phyloP scores from a whole-genome alignment of 2,888 invertebrate species.

The Lasioglossum oenotherae region DNA sequence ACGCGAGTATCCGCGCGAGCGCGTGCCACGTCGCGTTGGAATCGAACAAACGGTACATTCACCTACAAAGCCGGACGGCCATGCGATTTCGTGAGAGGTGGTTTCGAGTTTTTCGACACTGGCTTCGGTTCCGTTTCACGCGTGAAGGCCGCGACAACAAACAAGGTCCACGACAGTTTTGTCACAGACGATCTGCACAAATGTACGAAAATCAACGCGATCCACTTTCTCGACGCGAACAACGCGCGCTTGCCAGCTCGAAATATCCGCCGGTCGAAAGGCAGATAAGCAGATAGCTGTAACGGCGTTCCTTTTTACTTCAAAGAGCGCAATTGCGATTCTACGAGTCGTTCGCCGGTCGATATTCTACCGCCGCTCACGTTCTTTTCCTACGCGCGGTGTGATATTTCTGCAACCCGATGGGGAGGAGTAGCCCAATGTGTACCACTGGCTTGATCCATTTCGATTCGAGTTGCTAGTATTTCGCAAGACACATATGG shows the following conservation, averaged over 20 bases:
- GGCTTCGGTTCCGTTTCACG: slow-evolving; percentile 12
- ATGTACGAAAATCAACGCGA: not conserved
- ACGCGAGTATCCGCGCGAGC: not conserved
- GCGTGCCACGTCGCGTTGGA: slow-evolving; percentile 28
- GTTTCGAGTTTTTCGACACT: slow-evolving; percentile 18
- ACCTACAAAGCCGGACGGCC: slow-evolving; percentile 51
- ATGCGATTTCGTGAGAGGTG: slow-evolving; percentile 31
- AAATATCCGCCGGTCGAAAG: slow-evolving; percentile 32
- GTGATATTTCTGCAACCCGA: too few species aligned
- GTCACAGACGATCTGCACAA: not conserved
- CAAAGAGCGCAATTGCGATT: not conserved
- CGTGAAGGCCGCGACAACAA: not conserved
- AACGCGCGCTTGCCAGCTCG: slow-evolving; percentile 24
- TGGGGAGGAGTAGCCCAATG: too few species aligned
- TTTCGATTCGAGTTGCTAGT: too few species aligned
- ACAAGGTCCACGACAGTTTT: too few species aligned
- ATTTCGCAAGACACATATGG: too few species aligned
- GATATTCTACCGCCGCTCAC: not conserved
- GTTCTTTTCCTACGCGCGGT: too few species aligned
- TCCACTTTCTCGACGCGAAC: slow-evolving; percentile 16
- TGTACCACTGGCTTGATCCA: too few species aligned
- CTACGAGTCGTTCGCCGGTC: not conserved
- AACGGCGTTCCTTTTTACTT: not conserved
- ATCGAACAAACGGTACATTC: slow-evolving; percentile 59
- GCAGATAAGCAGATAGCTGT: slow-evolving; percentile 36